Conservation (phyloP, 2,113 vertebrate species). For the Macaca fascicularis region T2T-MFA8v1.1 NC_088392.1:17039501-17040000, state of each 20-base stretch:
- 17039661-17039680: not conserved
- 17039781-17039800: not conserved
- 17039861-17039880: not conserved
- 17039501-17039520: not conserved
- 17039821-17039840: not conserved
- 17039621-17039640: not conserved
- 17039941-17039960: slow-evolving; percentile 2
- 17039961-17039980: slow-evolving; percentile 1
- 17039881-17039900: not conserved
- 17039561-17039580: not conserved
- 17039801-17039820: not conserved
- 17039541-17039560: not conserved
- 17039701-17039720: not conserved
- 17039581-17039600: not conserved
- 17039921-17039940: slow-evolving; percentile 61
- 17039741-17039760: not conserved
- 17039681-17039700: not conserved
- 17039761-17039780: not conserved
- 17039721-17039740: not conserved
- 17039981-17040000: slow-evolving; percentile 17
- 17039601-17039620: not conserved
- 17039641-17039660: not conserved
- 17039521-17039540: not conserved
- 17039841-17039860: not conserved
- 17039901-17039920: slow-evolving; percentile 18